Conservation (phyloP, 2,888 invertebrate species). For the Trissolcus brochymenae region DNA sequence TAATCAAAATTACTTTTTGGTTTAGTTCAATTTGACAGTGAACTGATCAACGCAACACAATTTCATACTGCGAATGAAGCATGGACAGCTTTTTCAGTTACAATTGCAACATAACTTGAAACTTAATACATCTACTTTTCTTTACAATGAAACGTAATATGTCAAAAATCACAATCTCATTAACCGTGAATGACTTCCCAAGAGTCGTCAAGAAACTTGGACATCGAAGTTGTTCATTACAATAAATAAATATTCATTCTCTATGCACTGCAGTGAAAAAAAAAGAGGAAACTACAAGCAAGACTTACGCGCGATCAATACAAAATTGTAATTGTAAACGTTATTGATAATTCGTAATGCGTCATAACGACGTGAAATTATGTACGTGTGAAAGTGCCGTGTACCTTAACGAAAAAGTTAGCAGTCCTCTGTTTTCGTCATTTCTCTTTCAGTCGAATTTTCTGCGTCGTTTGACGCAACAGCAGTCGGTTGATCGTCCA, state of each 20-base stretch:
- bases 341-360: conserved; percentile 2
- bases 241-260: conserved; percentile 1
- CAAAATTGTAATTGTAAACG: background rate
- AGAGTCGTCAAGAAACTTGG: background rate
- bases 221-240: background rate
- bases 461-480: background rate
- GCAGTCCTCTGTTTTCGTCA: conserved; percentile 17
- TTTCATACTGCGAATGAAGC: background rate
- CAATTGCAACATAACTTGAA: background rate
- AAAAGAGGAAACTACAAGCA: background rate
- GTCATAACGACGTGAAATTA: background rate
- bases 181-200: background rate
- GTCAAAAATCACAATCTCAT: background rate
- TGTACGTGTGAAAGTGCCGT: conserved; percentile 6
- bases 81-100: background rate
- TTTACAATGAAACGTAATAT: background rate
- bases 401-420: conserved; percentile 12
- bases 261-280: background rate
- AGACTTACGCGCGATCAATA: background rate
- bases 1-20: background rate
- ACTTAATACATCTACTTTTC: no score
- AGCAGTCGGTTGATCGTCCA: conserved; percentile 14
- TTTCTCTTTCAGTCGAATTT: background rate
- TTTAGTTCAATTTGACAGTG: background rate
- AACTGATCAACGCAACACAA: background rate